Conservation (phyloP, 1,140 invertebrate species). For the Mesaphorura yosii region DNA sequence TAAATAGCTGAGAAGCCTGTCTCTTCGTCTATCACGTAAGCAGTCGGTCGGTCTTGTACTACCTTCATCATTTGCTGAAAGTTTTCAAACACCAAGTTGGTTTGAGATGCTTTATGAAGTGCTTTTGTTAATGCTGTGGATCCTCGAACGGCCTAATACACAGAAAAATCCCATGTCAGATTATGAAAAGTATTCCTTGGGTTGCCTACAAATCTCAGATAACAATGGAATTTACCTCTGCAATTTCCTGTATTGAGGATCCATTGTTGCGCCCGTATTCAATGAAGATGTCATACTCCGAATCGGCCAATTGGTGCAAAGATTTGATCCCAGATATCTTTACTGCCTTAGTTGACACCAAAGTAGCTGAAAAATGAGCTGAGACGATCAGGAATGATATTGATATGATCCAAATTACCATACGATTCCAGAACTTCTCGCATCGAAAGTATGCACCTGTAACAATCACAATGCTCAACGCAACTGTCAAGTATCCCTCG, state of each 20-base stretch:
- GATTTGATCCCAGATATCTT: not conserved
- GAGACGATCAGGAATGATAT: not conserved
- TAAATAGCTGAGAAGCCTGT: not conserved
- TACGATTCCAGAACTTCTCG: no score
- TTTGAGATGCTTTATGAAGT: not conserved
- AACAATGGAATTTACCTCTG: not conserved
- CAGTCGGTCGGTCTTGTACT: not conserved
- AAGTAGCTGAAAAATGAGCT: not conserved
- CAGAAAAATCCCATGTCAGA: not conserved
- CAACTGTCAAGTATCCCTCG: no score
- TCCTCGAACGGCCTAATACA: not conserved
- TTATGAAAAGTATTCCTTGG: not conserved
- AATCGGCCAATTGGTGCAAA: not conserved
- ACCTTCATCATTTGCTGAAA: not conserved
- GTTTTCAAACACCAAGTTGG: not conserved
- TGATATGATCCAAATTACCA: no score
- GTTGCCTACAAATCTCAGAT: not conserved
- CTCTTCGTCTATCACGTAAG: conserved; percentile 8
- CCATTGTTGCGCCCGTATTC: not conserved
- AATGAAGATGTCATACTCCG: not conserved
- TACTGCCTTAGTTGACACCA: not conserved
- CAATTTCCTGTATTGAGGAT: not conserved
- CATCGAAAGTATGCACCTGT: no score
- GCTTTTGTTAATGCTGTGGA: not conserved
- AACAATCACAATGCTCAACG: no score